Evolutionary conservation across 2,113 vertebrate genomes (phyloP).

Genomic region (Lanius ludovicianus): DNA sequence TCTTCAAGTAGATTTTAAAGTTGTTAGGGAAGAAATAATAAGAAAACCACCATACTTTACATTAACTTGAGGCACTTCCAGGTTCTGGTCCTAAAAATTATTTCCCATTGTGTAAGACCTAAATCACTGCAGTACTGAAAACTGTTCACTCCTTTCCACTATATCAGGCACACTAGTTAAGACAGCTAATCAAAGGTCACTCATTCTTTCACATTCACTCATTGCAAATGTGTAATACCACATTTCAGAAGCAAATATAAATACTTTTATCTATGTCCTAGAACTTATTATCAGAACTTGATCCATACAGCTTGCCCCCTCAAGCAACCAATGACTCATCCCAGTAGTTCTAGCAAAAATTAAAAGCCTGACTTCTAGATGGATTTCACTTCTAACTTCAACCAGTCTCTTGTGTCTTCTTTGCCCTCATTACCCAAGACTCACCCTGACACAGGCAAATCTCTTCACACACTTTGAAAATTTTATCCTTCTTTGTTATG

Average conservation of each 20-base stretch:
- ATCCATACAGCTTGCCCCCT: background rate
- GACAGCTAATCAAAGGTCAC: background rate
- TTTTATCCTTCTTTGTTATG: background rate
- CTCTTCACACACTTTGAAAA: background rate
- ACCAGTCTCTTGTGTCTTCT: background rate
- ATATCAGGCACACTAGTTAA: background rate
- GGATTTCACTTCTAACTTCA: background rate
- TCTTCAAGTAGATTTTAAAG: background rate
- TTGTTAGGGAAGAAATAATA: background rate
- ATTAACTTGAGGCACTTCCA: background rate
- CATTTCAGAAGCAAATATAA: background rate
- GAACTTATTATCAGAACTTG: background rate
- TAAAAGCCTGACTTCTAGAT: background rate
- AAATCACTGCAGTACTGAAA: background rate
- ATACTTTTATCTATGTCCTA: background rate
- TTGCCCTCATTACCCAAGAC: background rate
- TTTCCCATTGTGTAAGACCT: background rate
- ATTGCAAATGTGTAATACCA: background rate
- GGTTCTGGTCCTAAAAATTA: background rate
- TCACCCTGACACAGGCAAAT: background rate
- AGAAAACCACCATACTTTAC: fast-evolving
- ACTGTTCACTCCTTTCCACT: background rate
- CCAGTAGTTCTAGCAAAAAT: background rate
- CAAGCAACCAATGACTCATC: background rate
- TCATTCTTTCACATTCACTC: background rate